phyloP scores from a whole-genome alignment of 1,140 invertebrate species.

The Trypoxylus dichotomus region DNA sequence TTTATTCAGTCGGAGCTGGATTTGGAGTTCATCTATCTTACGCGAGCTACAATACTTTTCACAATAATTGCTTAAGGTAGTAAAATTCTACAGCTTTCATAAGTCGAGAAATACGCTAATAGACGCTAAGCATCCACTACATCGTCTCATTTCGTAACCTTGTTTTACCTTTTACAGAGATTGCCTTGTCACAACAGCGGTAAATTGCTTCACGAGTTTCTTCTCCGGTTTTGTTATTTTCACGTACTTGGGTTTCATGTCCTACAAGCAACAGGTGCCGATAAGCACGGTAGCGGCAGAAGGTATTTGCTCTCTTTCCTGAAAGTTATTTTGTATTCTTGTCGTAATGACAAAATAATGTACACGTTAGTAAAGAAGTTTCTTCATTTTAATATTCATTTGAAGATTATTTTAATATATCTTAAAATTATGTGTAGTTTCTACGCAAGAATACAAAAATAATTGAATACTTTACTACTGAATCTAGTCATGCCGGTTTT shows the following conservation, averaged over 20 bases:
- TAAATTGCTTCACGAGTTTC: constrained; percentile 93
- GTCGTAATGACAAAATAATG: no score
- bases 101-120: no score
- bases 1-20: constrained; percentile 91
- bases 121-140: not conserved
- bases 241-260: constrained; percentile 91
- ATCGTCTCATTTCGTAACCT: not conserved
- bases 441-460: no score
- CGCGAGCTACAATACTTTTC: constrained; percentile 91
- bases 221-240: constrained; percentile 96
- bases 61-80: constrained; percentile 78
- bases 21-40: constrained; percentile 92
- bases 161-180: constrained; percentile 66
- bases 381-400: no score
- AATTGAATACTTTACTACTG: no score
- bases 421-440: no score
- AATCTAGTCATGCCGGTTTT: no score
- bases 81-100: not conserved
- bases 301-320: constrained; percentile 57
- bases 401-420: no score
- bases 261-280: constrained; percentile 77
- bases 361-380: no score
- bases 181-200: constrained; percentile 88
- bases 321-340: not conserved
- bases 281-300: constrained; percentile 81